phyloP scores from a whole-genome alignment of 2,113 vertebrate genomes.

The Cygnus buccinator region DNA sequence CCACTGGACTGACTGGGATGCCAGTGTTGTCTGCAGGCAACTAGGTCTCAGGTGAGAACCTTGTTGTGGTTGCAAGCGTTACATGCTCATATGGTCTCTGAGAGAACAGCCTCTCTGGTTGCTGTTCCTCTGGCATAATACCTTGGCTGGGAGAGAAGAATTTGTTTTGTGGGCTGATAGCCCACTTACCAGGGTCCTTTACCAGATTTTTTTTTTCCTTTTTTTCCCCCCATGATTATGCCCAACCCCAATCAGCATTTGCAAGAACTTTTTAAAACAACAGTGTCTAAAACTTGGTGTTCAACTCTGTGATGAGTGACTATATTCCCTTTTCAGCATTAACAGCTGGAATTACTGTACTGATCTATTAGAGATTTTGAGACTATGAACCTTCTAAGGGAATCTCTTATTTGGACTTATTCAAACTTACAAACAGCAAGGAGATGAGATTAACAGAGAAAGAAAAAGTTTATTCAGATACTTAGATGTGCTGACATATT shows the following conservation, averaged over 20 bases:
- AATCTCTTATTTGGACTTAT: neutral
- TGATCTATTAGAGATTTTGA: neutral
- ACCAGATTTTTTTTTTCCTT: too few species aligned
- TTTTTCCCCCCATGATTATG: neutral
- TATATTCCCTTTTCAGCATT: neutral
- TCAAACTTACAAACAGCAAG: neutral
- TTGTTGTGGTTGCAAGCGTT: neutral
- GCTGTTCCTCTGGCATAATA: neutral
- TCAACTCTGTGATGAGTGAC: neutral
- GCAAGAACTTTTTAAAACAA: neutral
- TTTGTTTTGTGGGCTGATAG: neutral
- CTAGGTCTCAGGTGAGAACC: conserved; percentile 82
- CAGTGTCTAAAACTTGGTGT: neutral
- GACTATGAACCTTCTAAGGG: neutral
- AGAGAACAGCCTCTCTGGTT: neutral
- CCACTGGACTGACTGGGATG: conserved; percentile 87
- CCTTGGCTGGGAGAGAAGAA: neutral
- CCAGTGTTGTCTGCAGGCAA: conserved; percentile 91
- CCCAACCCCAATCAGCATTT: neutral
- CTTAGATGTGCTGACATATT: neutral
- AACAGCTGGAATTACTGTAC: neutral
- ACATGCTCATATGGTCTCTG: neutral
- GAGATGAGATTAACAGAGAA: neutral
- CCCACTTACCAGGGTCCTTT: neutral
- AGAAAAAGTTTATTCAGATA: neutral